Evolutionary conservation across 2,113 vertebrate species (phyloP).

Genomic region (Trematocara unimaculatum): DNA sequence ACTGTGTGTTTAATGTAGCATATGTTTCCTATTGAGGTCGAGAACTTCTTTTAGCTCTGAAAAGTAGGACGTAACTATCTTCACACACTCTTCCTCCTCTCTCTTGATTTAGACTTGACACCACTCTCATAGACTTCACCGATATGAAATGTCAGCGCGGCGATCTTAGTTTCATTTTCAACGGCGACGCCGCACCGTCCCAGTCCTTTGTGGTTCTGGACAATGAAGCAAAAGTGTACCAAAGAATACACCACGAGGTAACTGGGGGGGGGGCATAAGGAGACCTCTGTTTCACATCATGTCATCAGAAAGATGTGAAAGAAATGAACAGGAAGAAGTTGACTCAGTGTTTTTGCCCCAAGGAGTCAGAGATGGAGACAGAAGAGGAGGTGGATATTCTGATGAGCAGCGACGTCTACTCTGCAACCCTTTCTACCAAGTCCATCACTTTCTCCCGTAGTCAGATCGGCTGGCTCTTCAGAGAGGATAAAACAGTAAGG

Average conservation of each 20-base stretch:
- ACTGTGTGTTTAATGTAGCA: background rate
- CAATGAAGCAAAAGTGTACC: slow-evolving; percentile 98
- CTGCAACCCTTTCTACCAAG: slow-evolving; percentile 96
- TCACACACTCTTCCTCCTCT: background rate
- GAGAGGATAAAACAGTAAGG: slow-evolving; percentile 94
- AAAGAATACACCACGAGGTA: slow-evolving; percentile 98
- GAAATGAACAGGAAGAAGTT: background rate
- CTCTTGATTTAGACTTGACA: slow-evolving; percentile 84
- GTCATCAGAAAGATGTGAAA: background rate
- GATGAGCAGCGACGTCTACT: slow-evolving; percentile 99
- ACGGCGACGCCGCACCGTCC: slow-evolving; percentile 86
- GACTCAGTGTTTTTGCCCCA: background rate
- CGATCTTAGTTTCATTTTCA: slow-evolving; percentile 98
- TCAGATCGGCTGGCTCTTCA: slow-evolving; percentile 96
- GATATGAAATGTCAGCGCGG: slow-evolving; percentile 99
- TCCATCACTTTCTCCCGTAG: slow-evolving; percentile 96
- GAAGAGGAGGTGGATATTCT: slow-evolving; percentile 98
- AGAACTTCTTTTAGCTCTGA: slow-evolving; percentile 37
- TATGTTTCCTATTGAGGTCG: slow-evolving; percentile 27
- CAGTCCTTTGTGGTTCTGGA: slow-evolving; percentile 98
- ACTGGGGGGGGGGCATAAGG: background rate
- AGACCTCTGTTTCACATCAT: background rate
- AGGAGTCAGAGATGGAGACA: slow-evolving; percentile 99
- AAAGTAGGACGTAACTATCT: slow-evolving; percentile 26
- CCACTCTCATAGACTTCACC: slow-evolving; percentile 97